A percentile compares a stretch with the other conserved stretches of the same genome.
Evolutionary conservation across 2,113 vertebrate species (phyloP).

Genomic region (Rhabdomys dilectus): DNA sequence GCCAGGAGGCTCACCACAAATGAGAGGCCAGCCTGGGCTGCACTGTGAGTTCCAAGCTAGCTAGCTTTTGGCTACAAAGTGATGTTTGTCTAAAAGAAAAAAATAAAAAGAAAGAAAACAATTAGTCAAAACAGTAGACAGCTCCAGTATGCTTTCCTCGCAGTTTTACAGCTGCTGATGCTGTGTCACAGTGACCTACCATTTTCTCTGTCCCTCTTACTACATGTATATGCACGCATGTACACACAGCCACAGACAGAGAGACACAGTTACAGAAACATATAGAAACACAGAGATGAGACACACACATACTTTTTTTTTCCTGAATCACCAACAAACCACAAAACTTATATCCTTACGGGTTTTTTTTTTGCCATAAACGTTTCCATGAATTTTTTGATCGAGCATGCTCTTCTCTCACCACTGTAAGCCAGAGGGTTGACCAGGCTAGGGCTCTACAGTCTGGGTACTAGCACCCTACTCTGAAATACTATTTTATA

Average conservation of each 20-base stretch:
- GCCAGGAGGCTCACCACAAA: neutral
- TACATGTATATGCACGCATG: accelerated
- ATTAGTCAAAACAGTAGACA: neutral
- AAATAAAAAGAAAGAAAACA: neutral
- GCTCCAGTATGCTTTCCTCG: no score
- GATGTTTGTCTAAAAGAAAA: neutral
- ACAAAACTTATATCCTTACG: no score
- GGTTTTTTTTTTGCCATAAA: neutral
- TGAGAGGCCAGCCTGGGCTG: neutral
- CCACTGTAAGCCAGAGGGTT: neutral
- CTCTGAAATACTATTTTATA: neutral
- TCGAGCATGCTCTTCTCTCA: neutral
- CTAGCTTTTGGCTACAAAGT: neutral
- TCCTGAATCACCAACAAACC: neutral
- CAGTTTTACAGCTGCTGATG: neutral
- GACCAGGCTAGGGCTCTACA: neutral
- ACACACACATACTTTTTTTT: no score
- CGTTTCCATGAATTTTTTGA: neutral
- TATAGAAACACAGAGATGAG: neutral
- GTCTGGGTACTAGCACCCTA: no score
- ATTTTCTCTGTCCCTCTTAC: neutral
- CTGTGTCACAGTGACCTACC: neutral
- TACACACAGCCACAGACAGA: neutral
- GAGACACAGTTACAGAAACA: neutral
- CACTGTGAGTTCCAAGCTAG: neutral